phyloP scores from a whole-genome alignment of 2,888 invertebrate genomes.

The Bellardia bayeri region DNA sequence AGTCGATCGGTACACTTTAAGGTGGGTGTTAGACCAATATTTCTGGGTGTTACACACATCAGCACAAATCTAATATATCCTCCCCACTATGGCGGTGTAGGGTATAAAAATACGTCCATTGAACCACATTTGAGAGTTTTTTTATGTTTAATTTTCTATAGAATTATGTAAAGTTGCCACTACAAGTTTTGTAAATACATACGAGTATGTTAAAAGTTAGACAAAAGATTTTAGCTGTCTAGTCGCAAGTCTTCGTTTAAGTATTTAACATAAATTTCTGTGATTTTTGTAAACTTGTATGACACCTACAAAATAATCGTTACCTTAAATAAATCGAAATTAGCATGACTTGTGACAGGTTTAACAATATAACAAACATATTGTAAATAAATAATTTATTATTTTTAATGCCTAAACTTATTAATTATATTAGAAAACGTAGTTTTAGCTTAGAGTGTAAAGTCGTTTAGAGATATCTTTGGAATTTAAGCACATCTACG shows the following conservation, averaged over 20 bases:
- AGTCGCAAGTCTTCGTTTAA: conserved; percentile 2
- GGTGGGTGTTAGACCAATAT: too few relatives aligned
- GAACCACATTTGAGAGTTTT: not conserved
- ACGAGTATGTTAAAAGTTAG: not conserved
- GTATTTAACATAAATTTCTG: conserved; percentile 1
- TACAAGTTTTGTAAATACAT: not conserved
- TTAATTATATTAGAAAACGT: too few relatives aligned
- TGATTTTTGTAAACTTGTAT: not conserved
- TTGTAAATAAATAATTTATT: not conserved
- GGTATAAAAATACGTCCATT: not conserved
- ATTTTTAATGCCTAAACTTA: not conserved
- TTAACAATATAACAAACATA: not conserved
- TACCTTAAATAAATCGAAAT: not conserved
- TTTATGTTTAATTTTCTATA: not conserved
- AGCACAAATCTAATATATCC: too few relatives aligned
- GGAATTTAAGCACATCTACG: too few relatives aligned
- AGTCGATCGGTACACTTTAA: too few relatives aligned
- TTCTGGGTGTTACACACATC: too few relatives aligned
- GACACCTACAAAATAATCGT: not conserved
- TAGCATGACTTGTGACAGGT: not conserved
- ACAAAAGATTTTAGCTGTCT: not conserved
- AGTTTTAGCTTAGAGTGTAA: too few relatives aligned
- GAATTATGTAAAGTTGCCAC: not conserved
- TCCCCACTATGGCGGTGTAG: too few relatives aligned
- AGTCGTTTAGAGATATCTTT: too few relatives aligned